Conservation (phyloP, 2,888 invertebrate species). For the Galerucella calmariensis region DNA sequence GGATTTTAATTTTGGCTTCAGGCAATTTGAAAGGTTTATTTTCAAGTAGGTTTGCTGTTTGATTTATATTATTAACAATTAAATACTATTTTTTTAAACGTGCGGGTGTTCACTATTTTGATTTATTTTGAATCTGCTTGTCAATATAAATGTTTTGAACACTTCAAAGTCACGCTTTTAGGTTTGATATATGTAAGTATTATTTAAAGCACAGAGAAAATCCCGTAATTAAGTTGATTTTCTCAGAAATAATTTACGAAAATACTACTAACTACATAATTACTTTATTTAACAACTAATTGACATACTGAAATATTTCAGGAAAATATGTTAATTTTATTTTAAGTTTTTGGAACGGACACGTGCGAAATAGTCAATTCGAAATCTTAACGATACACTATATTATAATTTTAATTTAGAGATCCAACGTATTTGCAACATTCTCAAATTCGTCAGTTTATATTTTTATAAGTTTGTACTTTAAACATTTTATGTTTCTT, state of each 20-base stretch:
- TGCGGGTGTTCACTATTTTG: background rate
- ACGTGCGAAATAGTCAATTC: background rate
- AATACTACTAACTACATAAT: background rate
- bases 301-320: background rate
- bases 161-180: background rate
- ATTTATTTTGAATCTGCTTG: background rate
- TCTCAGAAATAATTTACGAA: slow-evolving; percentile 1
- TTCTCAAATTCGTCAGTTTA: background rate
- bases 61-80: background rate
- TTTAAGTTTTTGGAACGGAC: slow-evolving; percentile 5
- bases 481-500: no score
- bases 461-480: background rate
- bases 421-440: background rate
- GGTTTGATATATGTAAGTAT: background rate
- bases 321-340: slow-evolving; percentile 1
- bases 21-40: no score
- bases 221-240: slow-evolving; percentile 3
- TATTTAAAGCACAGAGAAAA: slow-evolving; percentile 1
- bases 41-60: background rate
- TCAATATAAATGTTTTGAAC: background rate
- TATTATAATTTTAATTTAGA: background rate
- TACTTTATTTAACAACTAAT: slow-evolving; percentile 3
- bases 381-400: background rate
- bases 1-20: no score
- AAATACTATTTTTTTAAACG: background rate